Conservation (phyloP, 1,140 invertebrate genomes). For the Homalodisca vitripennis region DNA sequence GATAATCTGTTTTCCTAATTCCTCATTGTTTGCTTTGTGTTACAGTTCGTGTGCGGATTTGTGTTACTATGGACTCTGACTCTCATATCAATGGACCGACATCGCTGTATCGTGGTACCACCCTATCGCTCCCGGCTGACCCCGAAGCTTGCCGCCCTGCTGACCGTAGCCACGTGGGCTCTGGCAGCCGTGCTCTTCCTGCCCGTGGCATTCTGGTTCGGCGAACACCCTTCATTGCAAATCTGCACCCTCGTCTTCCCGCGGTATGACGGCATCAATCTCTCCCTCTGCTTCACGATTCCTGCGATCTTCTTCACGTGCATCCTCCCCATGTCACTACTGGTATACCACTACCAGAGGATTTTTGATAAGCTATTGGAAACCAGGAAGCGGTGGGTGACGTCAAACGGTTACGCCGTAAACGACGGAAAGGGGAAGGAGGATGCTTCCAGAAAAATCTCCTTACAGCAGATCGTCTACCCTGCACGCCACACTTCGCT, state of each 20-base stretch:
- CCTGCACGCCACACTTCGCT: not conserved
- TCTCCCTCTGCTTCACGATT: conserved; percentile 56
- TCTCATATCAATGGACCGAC: conserved; percentile 58
- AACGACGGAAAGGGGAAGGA: not conserved
- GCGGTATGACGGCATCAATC: conserved; percentile 49
- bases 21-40: conserved; percentile 40
- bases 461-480: conserved; percentile 29
- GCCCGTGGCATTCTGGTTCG: conserved; percentile 57
- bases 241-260: conserved; percentile 61
- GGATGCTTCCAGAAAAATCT: conserved; percentile 26
- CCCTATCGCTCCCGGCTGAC: conserved; percentile 57
- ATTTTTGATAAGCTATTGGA: conserved; percentile 58
- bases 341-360: conserved; percentile 57
- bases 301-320: conserved; percentile 53
- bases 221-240: conserved; percentile 23
- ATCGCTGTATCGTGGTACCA: conserved; percentile 56
- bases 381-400: conserved; percentile 53
- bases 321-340: conserved; percentile 55
- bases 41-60: conserved; percentile 60
- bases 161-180: conserved; percentile 52
- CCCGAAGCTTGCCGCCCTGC: conserved; percentile 48
- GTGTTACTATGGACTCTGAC: conserved; percentile 61
- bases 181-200: conserved; percentile 53
- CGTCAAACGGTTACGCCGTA: conserved; percentile 36
- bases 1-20: too few relatives aligned